Conservation (phyloP, 2,113 vertebrate species). For the Vicugna pacos region DNA sequence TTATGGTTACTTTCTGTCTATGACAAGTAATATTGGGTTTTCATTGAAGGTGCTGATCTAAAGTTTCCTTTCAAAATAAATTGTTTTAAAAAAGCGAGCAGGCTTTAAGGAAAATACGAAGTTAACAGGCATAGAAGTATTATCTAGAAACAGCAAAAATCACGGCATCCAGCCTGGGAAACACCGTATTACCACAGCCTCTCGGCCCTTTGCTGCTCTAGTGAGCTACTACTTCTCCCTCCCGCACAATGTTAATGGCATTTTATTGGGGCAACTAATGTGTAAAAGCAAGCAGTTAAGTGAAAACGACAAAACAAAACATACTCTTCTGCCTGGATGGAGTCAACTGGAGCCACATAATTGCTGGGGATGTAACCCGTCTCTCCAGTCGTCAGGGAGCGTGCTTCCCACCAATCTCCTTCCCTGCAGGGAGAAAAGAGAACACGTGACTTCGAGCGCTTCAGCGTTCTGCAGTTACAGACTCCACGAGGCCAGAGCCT, state of each 20-base stretch:
- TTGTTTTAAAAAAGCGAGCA: background rate
- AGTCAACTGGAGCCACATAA: constrained; percentile 98
- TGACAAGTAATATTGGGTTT: background rate
- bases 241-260: constrained; percentile 34
- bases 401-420: constrained; percentile 99
- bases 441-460: background rate
- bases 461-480: background rate
- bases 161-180: background rate
- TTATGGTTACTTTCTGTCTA: constrained; percentile 39
- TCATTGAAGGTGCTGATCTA: background rate
- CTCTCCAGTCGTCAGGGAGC: constrained; percentile 95
- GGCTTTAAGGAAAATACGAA: background rate
- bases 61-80: constrained; percentile 48
- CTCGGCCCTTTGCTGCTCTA: background rate
- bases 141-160: background rate
- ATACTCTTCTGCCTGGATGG: constrained; percentile 99
- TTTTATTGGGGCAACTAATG: constrained; percentile 18
- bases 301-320: constrained; percentile 83
- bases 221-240: background rate
- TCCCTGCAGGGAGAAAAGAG: constrained; percentile 89
- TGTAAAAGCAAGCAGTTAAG: constrained; percentile 48
- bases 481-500: background rate
- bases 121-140: background rate
- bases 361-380: constrained; percentile 99
- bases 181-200: background rate